These are phyloP conservation scores for Syngnathus acus DNA, from an alignment of 2,797 vertebrate genomes.

Conservation along the genomic window DNA sequence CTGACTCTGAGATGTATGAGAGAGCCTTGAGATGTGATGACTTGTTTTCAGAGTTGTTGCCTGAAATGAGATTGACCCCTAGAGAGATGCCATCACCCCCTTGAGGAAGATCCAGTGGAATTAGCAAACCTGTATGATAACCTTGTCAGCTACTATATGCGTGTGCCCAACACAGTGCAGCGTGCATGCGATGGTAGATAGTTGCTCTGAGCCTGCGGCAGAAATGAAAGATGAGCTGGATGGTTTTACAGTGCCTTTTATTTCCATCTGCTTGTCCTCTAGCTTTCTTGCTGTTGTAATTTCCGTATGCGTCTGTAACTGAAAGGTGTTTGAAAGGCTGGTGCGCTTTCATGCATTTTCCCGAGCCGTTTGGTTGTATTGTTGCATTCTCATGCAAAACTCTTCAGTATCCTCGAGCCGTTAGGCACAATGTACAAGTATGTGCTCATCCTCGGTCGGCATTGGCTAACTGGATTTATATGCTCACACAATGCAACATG, in stretches of 20 bases:
- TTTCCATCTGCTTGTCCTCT: constrained; percentile 51
- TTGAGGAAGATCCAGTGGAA: constrained; percentile 8
- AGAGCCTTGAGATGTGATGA: constrained; percentile 6
- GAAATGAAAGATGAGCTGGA: constrained; percentile 44
- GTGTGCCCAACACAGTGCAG: constrained; percentile 2
- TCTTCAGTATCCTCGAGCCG: constrained; percentile 26
- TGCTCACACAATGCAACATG: constrained; percentile 39
- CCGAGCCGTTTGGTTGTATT: constrained; percentile 5
- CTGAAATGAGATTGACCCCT: constrained; percentile 16
- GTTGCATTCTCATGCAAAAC: constrained; percentile 41
- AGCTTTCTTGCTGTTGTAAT: constrained; percentile 15
- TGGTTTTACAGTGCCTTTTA: constrained; percentile 44
- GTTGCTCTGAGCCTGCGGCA: constrained; percentile 36
- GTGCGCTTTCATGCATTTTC: background rate
- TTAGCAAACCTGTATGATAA: constrained; percentile 14
- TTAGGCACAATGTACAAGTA: constrained; percentile 33
- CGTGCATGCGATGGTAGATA: constrained; percentile 4
- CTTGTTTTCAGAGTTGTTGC: constrained; percentile 9
- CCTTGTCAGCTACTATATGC: constrained; percentile 14
- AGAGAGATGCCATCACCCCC: constrained; percentile 3
- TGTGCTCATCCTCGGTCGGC: constrained; percentile 38
- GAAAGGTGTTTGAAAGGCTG: constrained; percentile 32
- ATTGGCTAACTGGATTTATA: constrained; percentile 50
- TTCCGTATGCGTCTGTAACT: constrained; percentile 8
- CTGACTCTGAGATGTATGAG: constrained; percentile 12